These are phyloP conservation scores for Drosophila pectinifera DNA, from an alignment of 1,140 invertebrate genomes.

Conservation along the genomic window DNA sequence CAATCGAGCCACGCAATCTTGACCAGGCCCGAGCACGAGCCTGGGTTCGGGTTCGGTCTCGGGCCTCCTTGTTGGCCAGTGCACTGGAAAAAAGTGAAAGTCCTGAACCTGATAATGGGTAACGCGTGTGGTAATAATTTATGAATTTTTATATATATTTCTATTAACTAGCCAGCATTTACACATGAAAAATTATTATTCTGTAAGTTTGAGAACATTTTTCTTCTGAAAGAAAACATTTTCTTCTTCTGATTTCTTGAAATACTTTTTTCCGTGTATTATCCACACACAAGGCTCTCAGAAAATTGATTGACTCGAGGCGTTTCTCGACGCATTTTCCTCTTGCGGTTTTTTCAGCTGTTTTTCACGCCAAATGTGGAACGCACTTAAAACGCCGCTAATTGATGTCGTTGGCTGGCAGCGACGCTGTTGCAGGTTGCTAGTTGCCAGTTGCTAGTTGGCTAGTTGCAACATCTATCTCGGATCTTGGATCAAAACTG, in stretches of 20 bases:
- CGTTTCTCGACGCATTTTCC: slow-evolving; percentile 76
- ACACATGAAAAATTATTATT: too few relatives aligned
- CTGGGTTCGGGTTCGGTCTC: slow-evolving; percentile 4
- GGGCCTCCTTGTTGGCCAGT: slow-evolving; percentile 30
- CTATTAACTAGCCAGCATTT: too few relatives aligned
- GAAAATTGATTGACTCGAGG: slow-evolving; percentile 80
- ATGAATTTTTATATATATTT: background rate
- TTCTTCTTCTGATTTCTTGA: too few relatives aligned
- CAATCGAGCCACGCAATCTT: slow-evolving; percentile 71
- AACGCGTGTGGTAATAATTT: background rate
- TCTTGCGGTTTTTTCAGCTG: slow-evolving; percentile 48
- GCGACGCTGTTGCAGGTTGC: slow-evolving; percentile 38
- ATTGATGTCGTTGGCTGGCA: slow-evolving; percentile 77
- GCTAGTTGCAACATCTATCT: slow-evolving; percentile 50
- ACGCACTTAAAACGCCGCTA: slow-evolving; percentile 76
- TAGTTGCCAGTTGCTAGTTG: slow-evolving; percentile 36
- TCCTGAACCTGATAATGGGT: background rate
- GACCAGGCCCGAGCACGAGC: slow-evolving; percentile 43
- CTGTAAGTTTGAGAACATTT: background rate
- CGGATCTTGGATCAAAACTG: slow-evolving; percentile 9
- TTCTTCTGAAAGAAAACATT: too few relatives aligned
- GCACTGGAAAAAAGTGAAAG: background rate
- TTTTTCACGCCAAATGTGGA: slow-evolving; percentile 77
- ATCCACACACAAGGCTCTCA: background rate
- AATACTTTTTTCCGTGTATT: slow-evolving; percentile 1